Percentiles rank a stretch among this genome's conserved stretches.
phyloP scores from a whole-genome alignment of 2,113 vertebrate genomes.

The Podarcis cretensis region DNA sequence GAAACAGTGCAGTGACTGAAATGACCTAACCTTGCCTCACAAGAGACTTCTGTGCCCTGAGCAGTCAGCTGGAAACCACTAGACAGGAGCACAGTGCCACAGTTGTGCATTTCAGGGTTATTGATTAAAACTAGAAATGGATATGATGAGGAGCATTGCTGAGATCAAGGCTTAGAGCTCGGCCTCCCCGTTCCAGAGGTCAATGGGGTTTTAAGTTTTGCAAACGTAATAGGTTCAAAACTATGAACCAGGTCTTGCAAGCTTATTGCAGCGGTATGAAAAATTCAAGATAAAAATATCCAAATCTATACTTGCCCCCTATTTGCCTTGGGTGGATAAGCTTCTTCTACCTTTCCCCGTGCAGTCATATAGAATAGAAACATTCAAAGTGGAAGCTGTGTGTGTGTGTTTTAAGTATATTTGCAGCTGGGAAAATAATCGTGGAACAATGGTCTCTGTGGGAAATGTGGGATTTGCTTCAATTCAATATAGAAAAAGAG shows the following conservation, averaged over 20 bases:
- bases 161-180: not conserved
- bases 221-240: not conserved
- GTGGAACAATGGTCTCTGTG: not conserved
- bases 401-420: not conserved
- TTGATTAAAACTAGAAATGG: not conserved
- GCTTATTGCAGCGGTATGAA: not conserved
- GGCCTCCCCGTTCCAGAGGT: not conserved
- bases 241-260: not conserved
- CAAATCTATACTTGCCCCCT: not conserved
- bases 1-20: not conserved
- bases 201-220: not conserved
- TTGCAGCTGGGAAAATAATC: not conserved
- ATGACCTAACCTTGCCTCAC: not conserved
- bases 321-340: not conserved
- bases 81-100: not conserved
- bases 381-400: not conserved
- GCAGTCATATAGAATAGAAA: not conserved
- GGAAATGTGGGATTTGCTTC: not conserved
- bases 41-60: accelerated
- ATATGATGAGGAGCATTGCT: not conserved
- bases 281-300: not conserved
- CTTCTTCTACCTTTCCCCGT: not conserved
- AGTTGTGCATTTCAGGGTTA: not conserved
- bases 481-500: too few relatives aligned
- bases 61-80: not conserved